Conservation (phyloP, 2,888 invertebrate genomes). For the Biston stratarius region DNA sequence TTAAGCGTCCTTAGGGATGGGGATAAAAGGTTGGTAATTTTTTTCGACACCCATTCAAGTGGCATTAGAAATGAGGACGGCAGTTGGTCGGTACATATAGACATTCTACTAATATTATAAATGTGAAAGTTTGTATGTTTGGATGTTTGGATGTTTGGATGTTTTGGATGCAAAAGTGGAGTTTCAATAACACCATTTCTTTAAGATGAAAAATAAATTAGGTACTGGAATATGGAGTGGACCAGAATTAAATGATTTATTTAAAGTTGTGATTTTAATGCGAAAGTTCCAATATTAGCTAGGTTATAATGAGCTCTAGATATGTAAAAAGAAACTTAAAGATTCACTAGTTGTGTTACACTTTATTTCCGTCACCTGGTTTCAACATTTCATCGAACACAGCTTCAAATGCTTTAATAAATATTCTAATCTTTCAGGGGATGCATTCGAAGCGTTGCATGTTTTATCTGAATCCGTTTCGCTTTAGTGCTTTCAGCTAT, state of each 20-base stretch:
- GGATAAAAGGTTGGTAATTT: constrained; percentile 55
- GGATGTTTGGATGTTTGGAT: no score
- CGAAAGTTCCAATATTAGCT: no score
- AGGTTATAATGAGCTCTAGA: no score
- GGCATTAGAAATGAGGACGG: constrained; percentile 33
- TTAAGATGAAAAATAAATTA: no score
- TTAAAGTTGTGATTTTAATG: no score
- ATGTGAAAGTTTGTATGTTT: not conserved
- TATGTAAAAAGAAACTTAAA: not conserved
- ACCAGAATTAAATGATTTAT: no score
- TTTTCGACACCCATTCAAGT: constrained; percentile 55
- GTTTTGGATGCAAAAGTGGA: no score
- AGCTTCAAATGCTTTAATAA: constrained; percentile 22
- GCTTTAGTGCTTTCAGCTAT: constrained; percentile 44
- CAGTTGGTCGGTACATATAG: constrained; percentile 18
- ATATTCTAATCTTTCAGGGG: constrained; percentile 30
- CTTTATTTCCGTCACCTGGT: not conserved
- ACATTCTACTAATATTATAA: no score
- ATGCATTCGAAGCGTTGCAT: constrained; percentile 38
- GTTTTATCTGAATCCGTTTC: constrained; percentile 54
- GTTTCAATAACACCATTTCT: no score
- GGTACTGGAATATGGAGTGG: no score
- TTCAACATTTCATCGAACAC: constrained; percentile 11
- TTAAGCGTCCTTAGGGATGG: constrained; percentile 34
- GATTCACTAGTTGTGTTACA: not conserved